phyloP scores from a whole-genome alignment of 2,113 vertebrate species.

The Oplegnathus fasciatus region DNA sequence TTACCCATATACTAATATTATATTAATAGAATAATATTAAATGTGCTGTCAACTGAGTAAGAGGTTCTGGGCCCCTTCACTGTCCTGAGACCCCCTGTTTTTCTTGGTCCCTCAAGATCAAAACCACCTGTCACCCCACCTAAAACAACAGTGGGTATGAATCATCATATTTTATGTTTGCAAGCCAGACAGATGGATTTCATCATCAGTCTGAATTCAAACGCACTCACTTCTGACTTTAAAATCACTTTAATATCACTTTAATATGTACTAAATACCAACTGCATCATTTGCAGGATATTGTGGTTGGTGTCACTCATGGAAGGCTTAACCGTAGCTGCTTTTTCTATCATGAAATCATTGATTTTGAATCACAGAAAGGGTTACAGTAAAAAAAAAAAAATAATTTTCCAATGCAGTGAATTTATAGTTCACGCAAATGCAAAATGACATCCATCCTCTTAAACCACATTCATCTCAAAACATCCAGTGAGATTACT shows the following conservation, averaged over 20 bases:
- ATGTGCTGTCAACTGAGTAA: background rate
- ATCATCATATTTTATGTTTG: conserved; percentile 9
- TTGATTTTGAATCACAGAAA: background rate
- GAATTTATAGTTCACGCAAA: background rate
- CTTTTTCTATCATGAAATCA: background rate
- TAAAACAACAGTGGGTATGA: background rate
- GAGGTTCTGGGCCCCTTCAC: background rate
- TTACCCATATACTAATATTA: no score
- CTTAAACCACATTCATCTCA: background rate
- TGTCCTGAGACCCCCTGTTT: background rate
- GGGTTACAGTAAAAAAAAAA: background rate
- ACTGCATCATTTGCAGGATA: background rate
- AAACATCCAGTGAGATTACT: background rate
- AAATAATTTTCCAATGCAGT: background rate
- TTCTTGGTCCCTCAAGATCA: background rate
- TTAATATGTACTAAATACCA: background rate
- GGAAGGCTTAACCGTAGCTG: background rate
- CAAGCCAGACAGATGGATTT: background rate
- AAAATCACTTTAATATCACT: background rate
- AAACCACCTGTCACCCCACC: background rate
- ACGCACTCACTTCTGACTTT: background rate
- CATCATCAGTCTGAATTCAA: background rate
- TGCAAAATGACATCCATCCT: background rate
- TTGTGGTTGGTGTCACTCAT: background rate
- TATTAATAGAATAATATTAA: background rate